Percentiles rank a stretch among this genome's conserved stretches.
These are phyloP conservation scores for Pollicipes pollicipes DNA, from an alignment of 1,140 invertebrate genomes.

Conservation along the genomic window DNA sequence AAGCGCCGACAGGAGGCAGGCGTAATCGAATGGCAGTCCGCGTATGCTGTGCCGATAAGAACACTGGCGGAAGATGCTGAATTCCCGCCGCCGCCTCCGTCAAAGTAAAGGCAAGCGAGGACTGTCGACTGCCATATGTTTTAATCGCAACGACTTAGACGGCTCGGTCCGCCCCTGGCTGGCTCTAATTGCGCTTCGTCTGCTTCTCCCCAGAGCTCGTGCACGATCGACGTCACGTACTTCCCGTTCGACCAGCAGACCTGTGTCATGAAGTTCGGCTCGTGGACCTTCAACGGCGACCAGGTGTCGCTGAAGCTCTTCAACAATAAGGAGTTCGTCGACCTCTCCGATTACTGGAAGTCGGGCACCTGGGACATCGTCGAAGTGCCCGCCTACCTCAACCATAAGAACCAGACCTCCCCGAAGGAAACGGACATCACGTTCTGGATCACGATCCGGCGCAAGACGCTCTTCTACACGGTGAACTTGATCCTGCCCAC, in stretches of 20 bases:
- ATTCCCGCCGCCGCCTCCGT: too few relatives aligned
- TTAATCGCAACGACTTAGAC: too few relatives aligned
- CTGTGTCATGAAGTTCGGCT: constrained; percentile 98
- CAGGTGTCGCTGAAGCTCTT: constrained; percentile 86
- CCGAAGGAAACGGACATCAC: constrained; percentile 91
- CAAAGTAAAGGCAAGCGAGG: too few relatives aligned
- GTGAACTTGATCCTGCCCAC: constrained; percentile 98
- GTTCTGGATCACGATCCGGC: constrained; percentile 86
- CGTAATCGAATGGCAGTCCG: neutral
- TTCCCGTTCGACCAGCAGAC: constrained; percentile 99
- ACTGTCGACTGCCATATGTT: too few relatives aligned
- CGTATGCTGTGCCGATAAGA: too few relatives aligned
- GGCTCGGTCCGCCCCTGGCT: too few relatives aligned
- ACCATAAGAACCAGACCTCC: constrained; percentile 33
- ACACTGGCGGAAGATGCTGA: too few relatives aligned
- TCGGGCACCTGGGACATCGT: constrained; percentile 99
- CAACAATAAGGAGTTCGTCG: constrained; percentile 86
- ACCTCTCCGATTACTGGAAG: constrained; percentile 93
- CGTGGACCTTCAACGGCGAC: constrained; percentile 97
- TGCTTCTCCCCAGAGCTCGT: constrained; percentile 73
- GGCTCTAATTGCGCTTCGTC: neutral
- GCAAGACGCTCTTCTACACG: constrained; percentile 98
- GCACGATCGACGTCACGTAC: constrained; percentile 96
- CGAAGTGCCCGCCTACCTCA: constrained; percentile 41
- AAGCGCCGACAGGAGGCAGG: neutral